Evolutionary conservation across 2,888 invertebrate species (phyloP), one percentile per base, ranked within the genome.

Genomic region (Myopa testacea): DNA sequence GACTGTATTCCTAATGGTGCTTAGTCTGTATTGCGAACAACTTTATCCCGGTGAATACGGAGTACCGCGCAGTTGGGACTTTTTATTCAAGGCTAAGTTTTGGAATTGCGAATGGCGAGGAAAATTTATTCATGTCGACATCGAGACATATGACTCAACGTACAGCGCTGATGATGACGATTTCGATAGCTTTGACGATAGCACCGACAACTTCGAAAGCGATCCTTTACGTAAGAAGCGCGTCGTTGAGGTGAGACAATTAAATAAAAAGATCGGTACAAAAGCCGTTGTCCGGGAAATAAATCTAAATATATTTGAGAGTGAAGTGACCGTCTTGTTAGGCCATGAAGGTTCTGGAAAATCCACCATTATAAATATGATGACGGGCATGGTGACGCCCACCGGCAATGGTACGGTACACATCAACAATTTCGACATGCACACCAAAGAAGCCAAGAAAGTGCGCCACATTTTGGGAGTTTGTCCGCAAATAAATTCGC

Each of bases 341-440:
- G 95, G 94, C 0, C 94, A 94, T 62, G 85, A 85, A 75, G 97
- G 97, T 4, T 96, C 97, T 73, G 96, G 97, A 8, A 97, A 97
- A 90, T 96, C 96, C 1, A 97, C 97, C 0, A 96, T 96, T 3
- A 95, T 97, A 91, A 95, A 95, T 0, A 96, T 97, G 93, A 89
- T 97, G 65, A 96, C 96, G 75, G 97, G 93, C 52, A 92, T 94
- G 87, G 89, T 93, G 78, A 91, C 92, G n/a, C 92, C 92, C 6
- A 92, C 92, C 0, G 26, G 26, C 26, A 90, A 90, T 40, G 95
- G 95, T 0, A 92, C 92, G 5, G 94, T 94, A 0, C 86, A 90
- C 58, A 90, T 95, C n/a, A 93, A 93, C 72, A 94, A 94, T 4
- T 92, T 91, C 84, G 93, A 95, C 84, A 93, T 95, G 78, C 84